Evolutionary conservation across 2,888 invertebrate species (phyloP).

Genomic region (Mellilla xanthometata): DNA sequence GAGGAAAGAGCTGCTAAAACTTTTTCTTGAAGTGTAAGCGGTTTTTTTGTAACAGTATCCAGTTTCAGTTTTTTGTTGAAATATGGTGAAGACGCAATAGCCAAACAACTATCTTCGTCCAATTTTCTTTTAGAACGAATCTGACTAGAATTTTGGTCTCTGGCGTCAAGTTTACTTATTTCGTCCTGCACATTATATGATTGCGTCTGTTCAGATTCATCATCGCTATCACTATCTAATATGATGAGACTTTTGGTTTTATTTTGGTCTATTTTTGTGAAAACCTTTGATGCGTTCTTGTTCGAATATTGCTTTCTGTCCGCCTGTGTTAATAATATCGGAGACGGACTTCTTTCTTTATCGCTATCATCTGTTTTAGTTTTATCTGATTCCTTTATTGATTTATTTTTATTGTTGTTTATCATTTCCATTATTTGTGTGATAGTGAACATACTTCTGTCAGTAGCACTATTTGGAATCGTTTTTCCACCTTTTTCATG

Average conservation of each 20-base stretch:
- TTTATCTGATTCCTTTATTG: slow-evolving; percentile 19
- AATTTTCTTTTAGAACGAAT: slow-evolving; percentile 42
- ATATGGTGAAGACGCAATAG: slow-evolving; percentile 57
- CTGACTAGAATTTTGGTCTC: slow-evolving; percentile 14
- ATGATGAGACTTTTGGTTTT: slow-evolving; percentile 54
- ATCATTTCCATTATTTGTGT: slow-evolving; percentile 75
- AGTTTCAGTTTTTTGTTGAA: slow-evolving; percentile 65
- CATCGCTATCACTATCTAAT: slow-evolving; percentile 68
- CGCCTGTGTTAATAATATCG: slow-evolving; percentile 64
- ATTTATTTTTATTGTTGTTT: slow-evolving; percentile 49
- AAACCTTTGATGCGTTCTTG: slow-evolving; percentile 21
- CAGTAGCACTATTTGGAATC: slow-evolving; percentile 34
- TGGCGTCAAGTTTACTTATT: slow-evolving; percentile 19
- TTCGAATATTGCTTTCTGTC: slow-evolving; percentile 44
- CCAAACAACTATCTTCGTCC: slow-evolving; percentile 39
- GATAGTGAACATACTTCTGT: slow-evolving; percentile 70
- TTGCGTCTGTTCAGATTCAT: slow-evolving; percentile 56
- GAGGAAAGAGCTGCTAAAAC: slow-evolving; percentile 54
- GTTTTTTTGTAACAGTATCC: slow-evolving; percentile 36
- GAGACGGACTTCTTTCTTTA: slow-evolving; percentile 56
- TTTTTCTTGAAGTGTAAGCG: slow-evolving; percentile 57
- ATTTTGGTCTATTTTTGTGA: slow-evolving; percentile 19
- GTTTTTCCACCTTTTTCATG: slow-evolving; percentile 27
- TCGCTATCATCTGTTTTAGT: slow-evolving; percentile 12
- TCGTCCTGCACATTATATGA: slow-evolving; percentile 41